These are phyloP conservation scores for Apodemia mormo DNA, from an alignment of 2,888 invertebrate genomes.

Conservation along the genomic window DNA sequence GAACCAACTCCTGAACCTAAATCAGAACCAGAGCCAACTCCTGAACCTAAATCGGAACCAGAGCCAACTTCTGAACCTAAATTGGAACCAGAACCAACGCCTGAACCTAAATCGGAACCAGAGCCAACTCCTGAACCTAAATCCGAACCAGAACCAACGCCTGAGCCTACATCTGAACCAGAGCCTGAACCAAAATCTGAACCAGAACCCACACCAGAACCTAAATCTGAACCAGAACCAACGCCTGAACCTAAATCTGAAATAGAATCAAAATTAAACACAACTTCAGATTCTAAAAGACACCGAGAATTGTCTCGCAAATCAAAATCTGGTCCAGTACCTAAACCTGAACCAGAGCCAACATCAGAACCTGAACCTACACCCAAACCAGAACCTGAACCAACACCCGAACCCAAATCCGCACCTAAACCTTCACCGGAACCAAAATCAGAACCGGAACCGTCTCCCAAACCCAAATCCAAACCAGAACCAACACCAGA, in stretches of 20 bases:
- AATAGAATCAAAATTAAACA: background rate
- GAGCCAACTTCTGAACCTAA: constrained; percentile 44
- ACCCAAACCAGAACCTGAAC: constrained; percentile 61
- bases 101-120: constrained; percentile 60
- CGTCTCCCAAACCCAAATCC: constrained; percentile 57
- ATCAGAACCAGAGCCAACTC: constrained; percentile 59
- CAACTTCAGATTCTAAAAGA: constrained; percentile 1
- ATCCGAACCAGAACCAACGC: constrained; percentile 58
- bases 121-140: constrained; percentile 58
- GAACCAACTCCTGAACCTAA: constrained; percentile 53
- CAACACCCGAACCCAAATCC: constrained; percentile 57
- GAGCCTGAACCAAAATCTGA: constrained; percentile 62
- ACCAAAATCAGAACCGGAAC: constrained; percentile 60
- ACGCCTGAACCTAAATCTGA: background rate
- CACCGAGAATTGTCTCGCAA: constrained; percentile 45
- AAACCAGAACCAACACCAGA: constrained; percentile 56
- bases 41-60: constrained; percentile 54
- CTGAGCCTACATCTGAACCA: constrained; percentile 64
- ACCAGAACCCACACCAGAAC: background rate
- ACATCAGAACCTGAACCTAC: constrained; percentile 61
- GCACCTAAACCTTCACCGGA: constrained; percentile 51
- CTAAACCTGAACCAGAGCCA: constrained; percentile 61
- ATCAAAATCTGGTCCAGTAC: background rate
- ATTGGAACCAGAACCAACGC: constrained; percentile 49
- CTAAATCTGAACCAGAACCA: constrained; percentile 55